Percentiles rank a stretch among this genome's conserved stretches.
phyloP scores from a whole-genome alignment of 2,797 vertebrate species.

The Catamblyrhynchus diadema region DNA sequence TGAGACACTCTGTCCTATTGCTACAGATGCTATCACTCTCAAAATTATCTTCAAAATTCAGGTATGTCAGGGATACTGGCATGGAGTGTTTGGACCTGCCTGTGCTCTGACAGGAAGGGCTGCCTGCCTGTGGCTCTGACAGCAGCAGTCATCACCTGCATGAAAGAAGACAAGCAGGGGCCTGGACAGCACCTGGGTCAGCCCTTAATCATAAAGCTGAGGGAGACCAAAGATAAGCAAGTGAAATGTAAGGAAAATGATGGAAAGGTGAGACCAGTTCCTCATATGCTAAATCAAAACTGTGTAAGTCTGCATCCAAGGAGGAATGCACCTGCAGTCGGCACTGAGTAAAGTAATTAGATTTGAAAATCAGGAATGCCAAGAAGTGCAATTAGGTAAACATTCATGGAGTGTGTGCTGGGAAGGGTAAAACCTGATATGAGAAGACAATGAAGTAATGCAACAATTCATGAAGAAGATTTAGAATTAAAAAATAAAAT shows the following conservation, averaged over 20 bases:
- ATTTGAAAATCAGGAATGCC: neutral
- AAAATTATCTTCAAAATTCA: neutral
- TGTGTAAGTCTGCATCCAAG: accelerated
- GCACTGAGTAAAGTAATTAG: neutral
- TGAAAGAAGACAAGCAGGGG: neutral
- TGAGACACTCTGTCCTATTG: neutral
- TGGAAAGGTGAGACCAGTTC: neutral
- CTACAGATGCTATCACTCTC: accelerated
- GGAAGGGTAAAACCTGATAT: neutral
- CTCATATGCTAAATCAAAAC: neutral
- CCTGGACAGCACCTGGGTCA: neutral
- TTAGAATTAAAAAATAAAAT: neutral
- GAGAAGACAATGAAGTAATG: neutral
- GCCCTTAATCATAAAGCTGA: neutral
- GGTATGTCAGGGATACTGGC: neutral
- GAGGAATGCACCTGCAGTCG: neutral
- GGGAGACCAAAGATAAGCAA: neutral
- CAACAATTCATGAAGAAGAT: neutral
- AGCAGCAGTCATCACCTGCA: neutral
- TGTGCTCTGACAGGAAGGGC: accelerated
- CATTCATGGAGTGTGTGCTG: neutral
- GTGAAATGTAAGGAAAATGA: neutral
- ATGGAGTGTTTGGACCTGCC: neutral
- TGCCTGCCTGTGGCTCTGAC: neutral
- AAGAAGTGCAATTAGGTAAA: neutral